These are phyloP conservation scores for Callyntrura sp. DNA, from an alignment of 2,888 invertebrate species.

Conservation along the genomic window DNA sequence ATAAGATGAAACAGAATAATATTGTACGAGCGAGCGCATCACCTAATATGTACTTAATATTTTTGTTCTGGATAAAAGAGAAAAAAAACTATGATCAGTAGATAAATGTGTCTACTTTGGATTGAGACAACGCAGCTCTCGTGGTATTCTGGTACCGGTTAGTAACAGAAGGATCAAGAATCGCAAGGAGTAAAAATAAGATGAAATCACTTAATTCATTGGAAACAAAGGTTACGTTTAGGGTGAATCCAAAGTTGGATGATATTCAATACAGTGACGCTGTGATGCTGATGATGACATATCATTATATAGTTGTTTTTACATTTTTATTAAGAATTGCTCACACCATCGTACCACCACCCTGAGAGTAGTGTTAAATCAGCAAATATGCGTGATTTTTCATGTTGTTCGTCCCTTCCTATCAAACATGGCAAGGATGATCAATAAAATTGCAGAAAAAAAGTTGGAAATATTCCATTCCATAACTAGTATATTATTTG, in stretches of 20 bases:
- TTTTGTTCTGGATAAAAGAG: background rate
- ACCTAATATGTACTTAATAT: background rate
- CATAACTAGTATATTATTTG: slow-evolving; percentile 31
- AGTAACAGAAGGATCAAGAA: background rate
- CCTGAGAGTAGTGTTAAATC: background rate
- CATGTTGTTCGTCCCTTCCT: background rate
- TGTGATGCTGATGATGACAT: background rate
- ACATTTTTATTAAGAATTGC: slow-evolving; percentile 36
- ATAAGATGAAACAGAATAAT: too few species aligned
- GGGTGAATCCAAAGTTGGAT: background rate
- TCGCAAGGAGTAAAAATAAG: background rate
- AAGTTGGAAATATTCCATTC: slow-evolving; percentile 48
- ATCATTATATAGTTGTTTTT: slow-evolving; percentile 40
- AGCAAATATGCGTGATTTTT: background rate
- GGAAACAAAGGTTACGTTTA: slow-evolving; percentile 37
- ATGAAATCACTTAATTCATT: slow-evolving; percentile 7
- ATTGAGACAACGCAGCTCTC: background rate
- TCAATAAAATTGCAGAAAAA: slow-evolving; percentile 32
- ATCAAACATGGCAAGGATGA: background rate
- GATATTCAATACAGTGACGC: background rate
- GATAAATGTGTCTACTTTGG: background rate
- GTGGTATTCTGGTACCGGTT: slow-evolving; percentile 1
- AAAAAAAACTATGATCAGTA: slow-evolving; percentile 20
- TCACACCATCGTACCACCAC: slow-evolving; percentile 37
- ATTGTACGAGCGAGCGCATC: background rate